Base-by-base conservation (phyloP, 2,888 invertebrate species). In the Itoplectis maculator region DNA sequence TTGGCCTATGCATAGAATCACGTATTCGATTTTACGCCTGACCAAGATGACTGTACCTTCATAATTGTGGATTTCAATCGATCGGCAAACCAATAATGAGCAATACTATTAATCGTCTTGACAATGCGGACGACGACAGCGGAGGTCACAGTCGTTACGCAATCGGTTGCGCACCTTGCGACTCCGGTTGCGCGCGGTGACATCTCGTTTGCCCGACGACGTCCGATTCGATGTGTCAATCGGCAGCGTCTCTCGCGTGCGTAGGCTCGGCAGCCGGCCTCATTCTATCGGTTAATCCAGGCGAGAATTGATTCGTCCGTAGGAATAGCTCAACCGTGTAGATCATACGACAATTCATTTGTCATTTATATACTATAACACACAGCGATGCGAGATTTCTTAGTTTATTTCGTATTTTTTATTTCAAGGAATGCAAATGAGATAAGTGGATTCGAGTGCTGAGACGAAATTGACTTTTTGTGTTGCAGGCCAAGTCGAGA, bases 401-500 rank as follows among this genome's bases (percentile, higher is more conserved):
- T n/a, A n/a, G n/a, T 29, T 29, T 29, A 2, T 29, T 2, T 9
- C 15, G 29, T 35, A n/a, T 45, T 0, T 7, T 15, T 42, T 20
- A 6, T 42, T 29, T 51, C 20, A 56, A 54, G 15, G 54, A 13
- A 45, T 45, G 20, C 13, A 37, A 20, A 65, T 20, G n/a, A 42
- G 40, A n/a, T 9, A 54, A 54, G 15, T 35, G 23, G 7, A 45
- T 61, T 13, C 35, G 23, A 15, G 29, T 70, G 40, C 29, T 35
- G 18, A 40, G 18, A 61, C 11, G 37, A 37, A 68, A 45, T 56
- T 49, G 29, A 45, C 37, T 45, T 77, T 66, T 72, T 79, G 13
- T 92, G 90, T 94, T 95, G 88, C 95, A 97, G 95, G 96, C 96
- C 92, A 97, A 97, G 94, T 96, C 97, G 88, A 95, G 96, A 93